Evolutionary conservation across 2,888 invertebrate species (phyloP).

Genomic region (Ptychoptera contaminata): DNA sequence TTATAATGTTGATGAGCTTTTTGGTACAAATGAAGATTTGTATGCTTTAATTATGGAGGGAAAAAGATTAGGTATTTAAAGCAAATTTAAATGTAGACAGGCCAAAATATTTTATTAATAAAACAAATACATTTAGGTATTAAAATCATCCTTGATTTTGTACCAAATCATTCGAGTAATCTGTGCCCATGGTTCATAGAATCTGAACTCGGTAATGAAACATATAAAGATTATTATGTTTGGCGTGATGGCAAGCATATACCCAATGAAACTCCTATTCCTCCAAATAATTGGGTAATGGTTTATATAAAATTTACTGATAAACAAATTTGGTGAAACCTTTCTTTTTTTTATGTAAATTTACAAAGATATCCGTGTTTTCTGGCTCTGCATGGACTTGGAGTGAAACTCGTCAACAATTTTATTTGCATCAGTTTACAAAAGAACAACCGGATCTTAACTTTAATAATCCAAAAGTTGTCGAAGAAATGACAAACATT

Average conservation of each 20-base stretch:
- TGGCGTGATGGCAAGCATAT: conserved; percentile 46
- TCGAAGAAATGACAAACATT: conserved; percentile 44
- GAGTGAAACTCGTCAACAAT: conserved; percentile 43
- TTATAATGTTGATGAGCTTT: conserved; percentile 34
- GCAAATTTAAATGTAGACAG: too few species aligned
- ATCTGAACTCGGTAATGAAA: conserved; percentile 43
- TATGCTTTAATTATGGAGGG: conserved; percentile 22
- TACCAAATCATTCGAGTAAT: conserved; percentile 64
- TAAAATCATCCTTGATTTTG: conserved; percentile 49
- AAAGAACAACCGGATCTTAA: conserved; percentile 66
- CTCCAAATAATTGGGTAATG: conserved; percentile 61
- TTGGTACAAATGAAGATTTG: conserved; percentile 40
- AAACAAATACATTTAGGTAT: conserved; percentile 36
- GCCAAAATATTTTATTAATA: conserved; percentile 15
- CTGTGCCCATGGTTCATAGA: conserved; percentile 73
- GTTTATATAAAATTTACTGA: not conserved
- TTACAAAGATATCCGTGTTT: conserved; percentile 30
- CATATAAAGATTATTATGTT: conserved; percentile 57
- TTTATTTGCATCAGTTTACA: conserved; percentile 48
- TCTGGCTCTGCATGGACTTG: conserved; percentile 55
- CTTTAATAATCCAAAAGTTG: conserved; percentile 48
- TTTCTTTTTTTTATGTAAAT: not conserved
- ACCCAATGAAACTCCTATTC: conserved; percentile 26
- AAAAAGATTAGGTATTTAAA: conserved; percentile 15
- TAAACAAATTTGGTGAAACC: conserved; percentile 14